phyloP scores from a whole-genome alignment of 2,113 vertebrate species.

The Sander vitreus region DNA sequence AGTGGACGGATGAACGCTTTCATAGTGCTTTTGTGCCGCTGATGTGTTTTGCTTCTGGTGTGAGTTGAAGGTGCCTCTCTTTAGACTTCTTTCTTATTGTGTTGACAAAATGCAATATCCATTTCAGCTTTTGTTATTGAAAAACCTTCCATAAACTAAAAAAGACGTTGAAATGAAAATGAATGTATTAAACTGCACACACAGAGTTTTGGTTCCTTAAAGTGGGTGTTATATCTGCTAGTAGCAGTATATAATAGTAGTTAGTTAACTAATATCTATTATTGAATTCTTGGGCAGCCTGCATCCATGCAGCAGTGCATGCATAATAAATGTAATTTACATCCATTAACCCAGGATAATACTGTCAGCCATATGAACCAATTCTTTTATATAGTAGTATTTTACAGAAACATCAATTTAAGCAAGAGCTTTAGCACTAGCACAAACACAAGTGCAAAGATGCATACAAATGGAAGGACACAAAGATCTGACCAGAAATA shows the following conservation, averaged over 20 bases:
- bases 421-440: neutral
- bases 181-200: too few relatives aligned
- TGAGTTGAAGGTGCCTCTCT: conserved; percentile 30
- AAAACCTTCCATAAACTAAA: neutral
- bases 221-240: neutral
- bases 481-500: conserved; percentile 31
- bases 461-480: conserved; percentile 5
- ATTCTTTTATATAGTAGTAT: neutral
- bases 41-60: conserved; percentile 11
- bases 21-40: conserved; percentile 15
- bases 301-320: neutral
- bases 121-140: neutral
- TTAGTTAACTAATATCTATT: neutral
- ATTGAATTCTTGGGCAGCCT: conserved; percentile 4
- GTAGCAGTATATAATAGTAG: neutral
- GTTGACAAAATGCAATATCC: neutral
- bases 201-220: neutral
- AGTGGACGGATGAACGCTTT: conserved; percentile 27
- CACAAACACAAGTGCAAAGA: neutral
- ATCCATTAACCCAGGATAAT: neutral
- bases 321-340: neutral
- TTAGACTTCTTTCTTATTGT: neutral
- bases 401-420: neutral
- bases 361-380: neutral
- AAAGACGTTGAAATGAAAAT: neutral